phyloP scores from a whole-genome alignment of 2,797 vertebrate genomes.

The Rhabdomys pumilio region DNA sequence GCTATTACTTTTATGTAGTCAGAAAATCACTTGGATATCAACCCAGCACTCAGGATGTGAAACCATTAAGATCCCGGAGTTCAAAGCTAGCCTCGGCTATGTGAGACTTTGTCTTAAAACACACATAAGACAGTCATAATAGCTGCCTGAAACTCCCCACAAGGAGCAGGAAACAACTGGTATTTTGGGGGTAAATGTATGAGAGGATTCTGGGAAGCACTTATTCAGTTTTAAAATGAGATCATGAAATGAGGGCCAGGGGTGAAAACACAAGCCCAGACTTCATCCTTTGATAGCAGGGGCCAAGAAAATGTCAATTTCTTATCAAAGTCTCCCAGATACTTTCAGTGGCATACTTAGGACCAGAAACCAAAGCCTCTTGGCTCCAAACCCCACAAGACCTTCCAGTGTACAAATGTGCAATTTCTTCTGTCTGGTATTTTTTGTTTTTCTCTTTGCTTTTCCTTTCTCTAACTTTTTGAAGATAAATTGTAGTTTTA shows the following conservation, averaged over 20 bases:
- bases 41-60: too few species aligned
- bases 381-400: slow-evolving; percentile 63
- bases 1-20: slow-evolving; percentile 25
- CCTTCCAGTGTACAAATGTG: slow-evolving; percentile 71
- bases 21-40: not conserved
- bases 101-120: not conserved
- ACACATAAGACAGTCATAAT: not conserved
- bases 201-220: not conserved
- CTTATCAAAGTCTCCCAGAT: slow-evolving; percentile 68
- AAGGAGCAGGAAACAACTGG: slow-evolving; percentile 2
- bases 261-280: slow-evolving; percentile 34
- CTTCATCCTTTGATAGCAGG: slow-evolving; percentile 28
- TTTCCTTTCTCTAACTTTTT: slow-evolving; percentile 72
- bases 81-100: not conserved
- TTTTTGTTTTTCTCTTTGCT: slow-evolving; percentile 78
- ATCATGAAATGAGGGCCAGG: not conserved
- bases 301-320: slow-evolving; percentile 70
- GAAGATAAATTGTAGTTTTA: slow-evolving; percentile 73
- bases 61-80: not conserved
- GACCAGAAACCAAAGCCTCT: slow-evolving; percentile 68
- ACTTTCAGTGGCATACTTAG: slow-evolving; percentile 52
- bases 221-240: slow-evolving; percentile 36
- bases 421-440: slow-evolving; percentile 69
- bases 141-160: not conserved
- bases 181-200: not conserved